Conservation (phyloP, 1,140 invertebrate genomes). For the Ceratoteleas bidentatus region DNA sequence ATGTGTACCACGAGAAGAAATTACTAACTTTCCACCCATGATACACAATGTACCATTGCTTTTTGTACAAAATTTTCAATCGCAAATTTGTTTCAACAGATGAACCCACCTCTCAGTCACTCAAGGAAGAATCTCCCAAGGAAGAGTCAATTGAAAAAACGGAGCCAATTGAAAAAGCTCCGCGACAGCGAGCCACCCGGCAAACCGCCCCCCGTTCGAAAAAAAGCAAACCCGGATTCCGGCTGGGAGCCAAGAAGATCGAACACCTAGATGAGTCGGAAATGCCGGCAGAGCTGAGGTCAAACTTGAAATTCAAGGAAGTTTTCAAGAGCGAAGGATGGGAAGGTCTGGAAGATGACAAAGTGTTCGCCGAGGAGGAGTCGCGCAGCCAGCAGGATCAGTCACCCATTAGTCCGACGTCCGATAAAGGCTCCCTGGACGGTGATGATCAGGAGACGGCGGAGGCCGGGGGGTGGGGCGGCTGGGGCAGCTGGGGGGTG, state of each 20-base stretch:
- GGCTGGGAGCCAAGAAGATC: conserved; percentile 29
- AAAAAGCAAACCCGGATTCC: conserved; percentile 63
- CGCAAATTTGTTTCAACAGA: neutral
- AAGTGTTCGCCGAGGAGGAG: conserved; percentile 70
- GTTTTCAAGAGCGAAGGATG: conserved; percentile 76
- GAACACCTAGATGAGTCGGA: conserved; percentile 67
- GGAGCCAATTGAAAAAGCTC: neutral
- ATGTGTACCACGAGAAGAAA: too few relatives aligned
- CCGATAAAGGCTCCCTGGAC: conserved; percentile 63
- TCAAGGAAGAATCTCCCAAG: neutral
- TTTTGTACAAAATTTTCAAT: too few relatives aligned
- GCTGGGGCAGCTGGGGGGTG: conserved; percentile 86
- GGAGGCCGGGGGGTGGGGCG: conserved; percentile 79
- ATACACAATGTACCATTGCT: too few relatives aligned
- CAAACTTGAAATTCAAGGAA: conserved; percentile 78
- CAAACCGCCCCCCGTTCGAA: conserved; percentile 47
- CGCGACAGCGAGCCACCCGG: neutral
- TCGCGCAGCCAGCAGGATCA: conserved; percentile 65
- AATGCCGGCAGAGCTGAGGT: conserved; percentile 77
- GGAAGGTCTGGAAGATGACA: conserved; percentile 73
- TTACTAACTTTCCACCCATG: too few relatives aligned
- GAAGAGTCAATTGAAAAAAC: neutral
- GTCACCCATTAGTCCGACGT: conserved; percentile 53
- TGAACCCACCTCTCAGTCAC: neutral
- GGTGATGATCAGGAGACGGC: conserved; percentile 34